Evolutionary conservation across 2,797 vertebrate species (phyloP).

Genomic region (Mus caroli): DNA sequence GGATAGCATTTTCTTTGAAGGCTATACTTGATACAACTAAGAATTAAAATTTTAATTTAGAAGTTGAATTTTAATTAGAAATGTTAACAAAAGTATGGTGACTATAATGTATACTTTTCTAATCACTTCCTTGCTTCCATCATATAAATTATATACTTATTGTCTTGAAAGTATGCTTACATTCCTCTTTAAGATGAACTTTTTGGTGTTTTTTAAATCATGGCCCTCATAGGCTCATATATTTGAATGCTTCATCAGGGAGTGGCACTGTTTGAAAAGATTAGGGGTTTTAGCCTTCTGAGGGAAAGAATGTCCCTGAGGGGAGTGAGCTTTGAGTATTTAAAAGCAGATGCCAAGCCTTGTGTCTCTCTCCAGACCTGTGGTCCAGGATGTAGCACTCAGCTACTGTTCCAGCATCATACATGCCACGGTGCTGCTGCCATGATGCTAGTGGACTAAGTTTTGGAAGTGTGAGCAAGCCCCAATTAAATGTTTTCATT

Average conservation of each 20-base stretch:
- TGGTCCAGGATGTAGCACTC: not conserved
- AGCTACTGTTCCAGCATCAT: not conserved
- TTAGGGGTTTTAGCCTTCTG: not conserved
- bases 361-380: not conserved
- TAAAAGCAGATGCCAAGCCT: not conserved
- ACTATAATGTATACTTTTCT: not conserved
- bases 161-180: not conserved
- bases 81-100: not conserved
- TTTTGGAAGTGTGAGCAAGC: not conserved
- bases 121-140: not conserved
- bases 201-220: not conserved
- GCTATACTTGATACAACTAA: not conserved
- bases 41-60: conserved; percentile 49
- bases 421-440: not conserved
- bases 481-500: not conserved
- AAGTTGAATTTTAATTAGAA: not conserved
- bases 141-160: not conserved
- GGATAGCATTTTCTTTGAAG: not conserved
- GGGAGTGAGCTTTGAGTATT: not conserved
- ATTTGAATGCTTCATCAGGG: not conserved
- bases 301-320: not conserved
- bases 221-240: not conserved
- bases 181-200: not conserved
- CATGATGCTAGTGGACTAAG: not conserved
- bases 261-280: not conserved